Base-by-base conservation (phyloP, 1,140 invertebrate genomes). In the Spodoptera litura region DNA sequence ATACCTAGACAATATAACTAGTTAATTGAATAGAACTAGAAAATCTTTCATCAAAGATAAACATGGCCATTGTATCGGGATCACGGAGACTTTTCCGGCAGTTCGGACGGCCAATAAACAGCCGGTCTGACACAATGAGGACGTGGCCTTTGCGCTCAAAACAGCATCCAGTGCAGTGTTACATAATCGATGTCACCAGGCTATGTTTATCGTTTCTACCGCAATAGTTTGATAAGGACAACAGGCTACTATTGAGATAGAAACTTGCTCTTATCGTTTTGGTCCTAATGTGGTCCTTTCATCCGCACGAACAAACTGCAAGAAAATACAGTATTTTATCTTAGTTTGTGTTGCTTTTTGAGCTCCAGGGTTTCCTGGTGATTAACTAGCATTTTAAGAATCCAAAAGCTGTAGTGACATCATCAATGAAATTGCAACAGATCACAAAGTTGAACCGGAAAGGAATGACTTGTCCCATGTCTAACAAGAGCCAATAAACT, bases 121-220 rank as follows among this genome's bases (percentile, higher is more conserved):
- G 62, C 62, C 49, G 62, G n/a, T 49, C n/a, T 66, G 62, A 66
- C 62, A 66, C 49, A 66, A 66, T 66, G 62, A 15, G 62, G 38
- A 66, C 62, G 49, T 49, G 62, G 62, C 62, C 62, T 66, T 66
- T 66, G 62, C n/a, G 38, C 62, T 44, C 62, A 49, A 64, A 66
- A 66, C 62, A 11, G 25, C 35, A 35, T 49, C 9, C 38, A 15
- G 27, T 62, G 31, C 59, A 38, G 27, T 13, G 12, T 11, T 66
- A 44, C 61, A 64, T 64, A 62, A 66, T 38, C 9, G 15, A 66
- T 66, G 62, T 49, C 62, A 66, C n/a, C 38, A 20, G 49, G 38
- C n/a, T 66, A 49, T 49, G 38, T 62, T 38, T 62, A 44, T 62
- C n/a, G 20, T n/a, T n/a, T 25, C 59, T n/a, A 56, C 35, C 13